phyloP scores from a whole-genome alignment of 2,113 vertebrate genomes.

The Plestiodon gilberti region DNA sequence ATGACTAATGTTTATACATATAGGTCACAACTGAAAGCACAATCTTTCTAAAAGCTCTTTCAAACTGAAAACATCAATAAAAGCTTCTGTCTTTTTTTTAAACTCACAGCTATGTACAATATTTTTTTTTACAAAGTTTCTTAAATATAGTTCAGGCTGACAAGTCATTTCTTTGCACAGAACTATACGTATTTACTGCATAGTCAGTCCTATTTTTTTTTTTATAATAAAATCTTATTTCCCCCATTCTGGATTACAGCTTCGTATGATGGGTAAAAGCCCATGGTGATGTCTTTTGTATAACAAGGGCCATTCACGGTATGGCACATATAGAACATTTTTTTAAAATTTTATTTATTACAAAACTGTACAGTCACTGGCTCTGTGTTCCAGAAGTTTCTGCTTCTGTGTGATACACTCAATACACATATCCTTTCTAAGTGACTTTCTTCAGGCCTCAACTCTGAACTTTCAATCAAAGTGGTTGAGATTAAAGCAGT shows the following conservation, averaged over 20 bases:
- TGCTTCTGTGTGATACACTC: constrained; percentile 44
- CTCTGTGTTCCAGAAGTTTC: constrained; percentile 69
- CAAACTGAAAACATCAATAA: constrained; percentile 85
- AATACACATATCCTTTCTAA: constrained; percentile 56
- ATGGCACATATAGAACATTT: constrained; percentile 80
- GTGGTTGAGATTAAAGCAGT: constrained; percentile 75
- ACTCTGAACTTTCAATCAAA: constrained; percentile 44
- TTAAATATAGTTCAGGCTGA: constrained; percentile 95
- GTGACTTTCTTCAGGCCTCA: constrained; percentile 59
- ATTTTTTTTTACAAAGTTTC: constrained; percentile 76
- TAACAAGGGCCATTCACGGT: constrained; percentile 67
- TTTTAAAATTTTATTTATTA: constrained; percentile 62
- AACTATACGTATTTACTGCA: constrained; percentile 76
- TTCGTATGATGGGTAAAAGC: constrained; percentile 69
- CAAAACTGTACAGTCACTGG: constrained; percentile 73
- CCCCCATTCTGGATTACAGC: constrained; percentile 69
- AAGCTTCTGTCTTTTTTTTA: constrained; percentile 75
- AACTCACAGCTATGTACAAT: constrained; percentile 86
- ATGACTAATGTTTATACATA: constrained; percentile 87
- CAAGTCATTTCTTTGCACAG: constrained; percentile 78
- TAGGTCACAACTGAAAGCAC: constrained; percentile 83
- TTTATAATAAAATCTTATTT: constrained; percentile 75
- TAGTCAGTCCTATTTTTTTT: constrained; percentile 74
- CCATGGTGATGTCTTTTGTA: constrained; percentile 69
- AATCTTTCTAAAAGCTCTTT: constrained; percentile 83